Evolutionary conservation across 2,113 vertebrate genomes (phyloP), one percentile per base, ranked within the genome.

Genomic region (Syngnathus floridae): DNA sequence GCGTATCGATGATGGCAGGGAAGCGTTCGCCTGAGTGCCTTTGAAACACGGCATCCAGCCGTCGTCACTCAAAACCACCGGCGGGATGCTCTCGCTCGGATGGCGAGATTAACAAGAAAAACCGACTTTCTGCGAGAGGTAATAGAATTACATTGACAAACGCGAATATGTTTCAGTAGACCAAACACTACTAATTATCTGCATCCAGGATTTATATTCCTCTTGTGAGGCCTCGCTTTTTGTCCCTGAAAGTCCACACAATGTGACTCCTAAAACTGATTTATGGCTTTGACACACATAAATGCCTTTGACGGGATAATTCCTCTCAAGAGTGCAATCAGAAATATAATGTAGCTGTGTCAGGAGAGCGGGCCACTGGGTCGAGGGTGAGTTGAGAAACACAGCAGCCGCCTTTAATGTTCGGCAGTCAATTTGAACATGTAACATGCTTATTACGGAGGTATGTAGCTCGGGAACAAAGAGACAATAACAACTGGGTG

Each of bases 121-220:
- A 71, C 51, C 37, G 68, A 73, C 80, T 83, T 40, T 80, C 73
- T 76, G 74, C 75, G 63, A 85, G 76, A 80, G 81, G 82, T 84
- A 87, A 87, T 79, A 69, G 21, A 41, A 43, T 43, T 45, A 22
- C 40, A 61, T 22, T 13, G 62, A 60, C 63, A 74, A 54, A 69
- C 51, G 43, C 1, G 37, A 48, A 51, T 12, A 55, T 40, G 11
- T 43, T 61, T 61, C 17, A 43, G 59, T 9, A 26, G 59, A 26
- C 59, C 43, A 45, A 61, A 26, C 2, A 14, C n/a, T 43, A 13
- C 38, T 14, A 43, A 26, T 61, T 22, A 61, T 43, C 21, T 40
- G 12, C 40, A 43, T 45, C n/a, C 3, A 43, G 40, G 31, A 56
- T 31, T 56, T 16, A 56, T 35, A 56, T 16, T 12, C 54, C 13